A percentile compares a stretch with the other conserved stretches of the same genome.
These are phyloP conservation scores for Zygothrica quintamaculata DNA, from an alignment of 2,888 invertebrate species.

Conservation along the genomic window DNA sequence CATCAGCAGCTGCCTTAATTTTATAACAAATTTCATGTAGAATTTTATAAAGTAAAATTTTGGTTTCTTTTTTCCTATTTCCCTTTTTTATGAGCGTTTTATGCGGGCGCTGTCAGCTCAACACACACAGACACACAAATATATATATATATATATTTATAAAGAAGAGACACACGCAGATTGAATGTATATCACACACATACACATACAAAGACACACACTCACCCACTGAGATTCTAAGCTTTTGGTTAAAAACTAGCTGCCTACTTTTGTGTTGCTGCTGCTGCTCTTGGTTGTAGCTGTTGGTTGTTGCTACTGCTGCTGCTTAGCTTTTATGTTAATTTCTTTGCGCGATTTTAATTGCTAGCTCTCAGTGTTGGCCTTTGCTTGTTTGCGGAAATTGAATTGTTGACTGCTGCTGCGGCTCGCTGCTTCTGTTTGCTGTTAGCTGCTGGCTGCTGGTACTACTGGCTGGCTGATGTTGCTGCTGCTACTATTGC, in stretches of 20 bases:
- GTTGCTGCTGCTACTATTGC: constrained; percentile 17
- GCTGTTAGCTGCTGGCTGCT: constrained; percentile 13
- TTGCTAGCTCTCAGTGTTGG: constrained; percentile 56
- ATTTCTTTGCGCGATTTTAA: constrained; percentile 70
- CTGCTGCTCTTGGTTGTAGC: too few relatives aligned
- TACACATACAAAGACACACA: constrained; percentile 23
- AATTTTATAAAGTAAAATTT: constrained; percentile 28
- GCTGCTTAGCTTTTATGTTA: constrained; percentile 69
- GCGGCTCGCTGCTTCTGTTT: constrained; percentile 5
- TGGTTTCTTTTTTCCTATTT: constrained; percentile 24
- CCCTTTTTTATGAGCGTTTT: constrained; percentile 32
- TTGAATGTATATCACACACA: constrained; percentile 22
- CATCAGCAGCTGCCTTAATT: constrained; percentile 64
- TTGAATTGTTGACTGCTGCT: constrained; percentile 61
- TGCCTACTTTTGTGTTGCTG: constrained; percentile 65
- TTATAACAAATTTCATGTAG: constrained; percentile 41
- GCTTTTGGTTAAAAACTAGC: constrained; percentile 48
- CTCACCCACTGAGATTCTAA: constrained; percentile 34
- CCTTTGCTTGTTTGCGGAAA: constrained; percentile 70
- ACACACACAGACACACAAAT: constrained; percentile 10
- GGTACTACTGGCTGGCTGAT: constrained; percentile 26
- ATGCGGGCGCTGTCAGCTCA: constrained; percentile 59
- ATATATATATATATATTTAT: not conserved
- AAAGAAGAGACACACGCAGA: not conserved
- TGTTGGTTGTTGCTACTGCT: constrained; percentile 57